Conservation (phyloP, 2,113 vertebrate genomes). For the Polypterus bichir region DNA sequence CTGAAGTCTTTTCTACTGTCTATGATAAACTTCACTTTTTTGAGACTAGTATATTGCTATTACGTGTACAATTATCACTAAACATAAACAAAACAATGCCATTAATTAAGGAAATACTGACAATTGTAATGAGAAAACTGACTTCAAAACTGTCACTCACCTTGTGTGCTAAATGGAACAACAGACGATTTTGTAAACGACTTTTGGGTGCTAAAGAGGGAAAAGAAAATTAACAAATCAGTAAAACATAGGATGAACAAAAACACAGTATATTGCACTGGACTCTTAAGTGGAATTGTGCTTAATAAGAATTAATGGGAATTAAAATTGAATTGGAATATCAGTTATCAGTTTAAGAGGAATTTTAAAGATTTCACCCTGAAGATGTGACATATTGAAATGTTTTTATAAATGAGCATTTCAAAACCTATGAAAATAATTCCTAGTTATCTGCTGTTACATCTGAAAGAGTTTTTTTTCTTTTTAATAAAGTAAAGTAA, state of each 20-base stretch:
- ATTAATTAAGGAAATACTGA: conserved; percentile 15
- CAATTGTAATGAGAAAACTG: conserved; percentile 15
- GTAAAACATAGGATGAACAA: background rate
- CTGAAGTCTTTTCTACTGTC: background rate
- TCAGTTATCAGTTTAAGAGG: too few species aligned
- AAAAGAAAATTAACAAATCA: conserved; percentile 3
- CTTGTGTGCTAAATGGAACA: conserved; percentile 96
- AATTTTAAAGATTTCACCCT: too few species aligned
- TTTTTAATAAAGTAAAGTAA: too few species aligned
- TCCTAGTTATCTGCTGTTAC: too few species aligned
- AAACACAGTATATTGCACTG: too few species aligned
- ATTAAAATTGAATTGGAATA: too few species aligned
- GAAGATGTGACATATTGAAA: too few species aligned
- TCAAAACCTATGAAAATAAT: too few species aligned
- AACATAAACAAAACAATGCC: background rate
- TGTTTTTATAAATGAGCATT: too few species aligned
- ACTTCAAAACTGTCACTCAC: conserved; percentile 37
- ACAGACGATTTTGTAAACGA: conserved; percentile 81
- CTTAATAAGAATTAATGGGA: too few species aligned
- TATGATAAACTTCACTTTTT: background rate
- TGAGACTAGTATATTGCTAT: background rate
- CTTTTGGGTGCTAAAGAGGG: conserved; percentile 64
- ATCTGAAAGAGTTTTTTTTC: too few species aligned
- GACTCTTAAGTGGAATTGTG: too few species aligned
- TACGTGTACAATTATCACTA: background rate